Conservation (phyloP, 2,797 vertebrate species). For the Saguinus oedipus region DNA sequence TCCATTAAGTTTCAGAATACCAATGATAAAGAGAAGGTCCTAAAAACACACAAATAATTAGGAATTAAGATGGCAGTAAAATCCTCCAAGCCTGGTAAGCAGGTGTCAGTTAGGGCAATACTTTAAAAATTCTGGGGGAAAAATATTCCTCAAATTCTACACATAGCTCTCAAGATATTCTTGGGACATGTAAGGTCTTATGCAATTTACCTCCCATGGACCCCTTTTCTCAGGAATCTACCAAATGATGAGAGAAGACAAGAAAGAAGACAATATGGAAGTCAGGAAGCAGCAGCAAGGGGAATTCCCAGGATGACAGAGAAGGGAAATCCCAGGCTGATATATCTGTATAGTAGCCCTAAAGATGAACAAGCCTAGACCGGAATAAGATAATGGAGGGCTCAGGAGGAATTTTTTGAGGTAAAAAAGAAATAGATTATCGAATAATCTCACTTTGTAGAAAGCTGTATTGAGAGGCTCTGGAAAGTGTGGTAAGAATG, state of each 20-base stretch:
- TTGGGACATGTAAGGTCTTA: neutral
- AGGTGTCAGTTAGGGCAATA: neutral
- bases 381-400: neutral
- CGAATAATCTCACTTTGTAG: neutral
- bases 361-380: neutral
- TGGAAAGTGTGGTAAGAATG: neutral
- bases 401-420: neutral
- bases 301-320: neutral
- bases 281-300: neutral
- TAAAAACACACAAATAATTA: neutral
- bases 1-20: neutral
- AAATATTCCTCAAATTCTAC: constrained; percentile 32
- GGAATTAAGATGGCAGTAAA: neutral
- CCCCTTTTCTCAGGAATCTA: neutral
- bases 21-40: neutral
- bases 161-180: neutral
- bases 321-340: neutral
- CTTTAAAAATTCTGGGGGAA: neutral
- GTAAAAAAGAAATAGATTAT: neutral
- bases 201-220: neutral
- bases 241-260: neutral
- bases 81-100: neutral
- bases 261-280: neutral
- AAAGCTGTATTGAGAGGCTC: neutral
- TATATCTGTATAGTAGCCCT: neutral